phyloP scores from a whole-genome alignment of 2,113 vertebrate species.

The Podiceps cristatus region DNA sequence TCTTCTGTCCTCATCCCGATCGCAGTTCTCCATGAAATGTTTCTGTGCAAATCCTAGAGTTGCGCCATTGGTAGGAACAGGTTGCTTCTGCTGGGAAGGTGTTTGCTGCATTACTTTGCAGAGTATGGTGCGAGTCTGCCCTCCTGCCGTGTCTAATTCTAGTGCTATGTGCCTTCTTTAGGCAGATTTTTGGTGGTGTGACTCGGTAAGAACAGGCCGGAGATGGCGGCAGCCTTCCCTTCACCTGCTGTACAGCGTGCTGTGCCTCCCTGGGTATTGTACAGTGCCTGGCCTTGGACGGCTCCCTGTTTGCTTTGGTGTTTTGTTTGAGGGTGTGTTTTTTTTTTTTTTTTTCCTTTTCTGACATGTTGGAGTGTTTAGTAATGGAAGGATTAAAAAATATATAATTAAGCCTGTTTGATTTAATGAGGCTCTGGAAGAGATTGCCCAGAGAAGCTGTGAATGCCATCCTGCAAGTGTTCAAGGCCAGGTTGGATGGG shows the following conservation, averaged over 20 bases:
- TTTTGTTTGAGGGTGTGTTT: not conserved
- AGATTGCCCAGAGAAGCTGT: too few relatives aligned
- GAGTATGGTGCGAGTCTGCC: not conserved
- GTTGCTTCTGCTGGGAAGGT: not conserved
- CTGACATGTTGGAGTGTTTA: not conserved
- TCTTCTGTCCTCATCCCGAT: not conserved
- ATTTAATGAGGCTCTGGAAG: not conserved
- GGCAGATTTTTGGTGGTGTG: not conserved
- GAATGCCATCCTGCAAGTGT: too few relatives aligned
- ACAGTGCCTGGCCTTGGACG: not conserved
- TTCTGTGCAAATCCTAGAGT: not conserved
- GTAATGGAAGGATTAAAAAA: not conserved
- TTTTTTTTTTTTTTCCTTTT: not conserved
- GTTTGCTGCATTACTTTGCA: not conserved
- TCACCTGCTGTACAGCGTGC: not conserved
- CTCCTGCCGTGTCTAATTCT: not conserved
- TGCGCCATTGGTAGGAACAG: not conserved
- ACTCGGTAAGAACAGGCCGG: rapidly evolving
- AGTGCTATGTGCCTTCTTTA: not conserved
- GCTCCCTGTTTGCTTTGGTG: not conserved
- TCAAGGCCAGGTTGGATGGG: too few relatives aligned
- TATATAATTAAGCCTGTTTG: not conserved
- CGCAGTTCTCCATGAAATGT: not conserved
- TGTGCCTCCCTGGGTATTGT: not conserved
- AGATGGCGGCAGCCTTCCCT: not conserved